Evolutionary conservation across 2,888 invertebrate genomes (phyloP).

Genomic region (Leptothorax acervorum): DNA sequence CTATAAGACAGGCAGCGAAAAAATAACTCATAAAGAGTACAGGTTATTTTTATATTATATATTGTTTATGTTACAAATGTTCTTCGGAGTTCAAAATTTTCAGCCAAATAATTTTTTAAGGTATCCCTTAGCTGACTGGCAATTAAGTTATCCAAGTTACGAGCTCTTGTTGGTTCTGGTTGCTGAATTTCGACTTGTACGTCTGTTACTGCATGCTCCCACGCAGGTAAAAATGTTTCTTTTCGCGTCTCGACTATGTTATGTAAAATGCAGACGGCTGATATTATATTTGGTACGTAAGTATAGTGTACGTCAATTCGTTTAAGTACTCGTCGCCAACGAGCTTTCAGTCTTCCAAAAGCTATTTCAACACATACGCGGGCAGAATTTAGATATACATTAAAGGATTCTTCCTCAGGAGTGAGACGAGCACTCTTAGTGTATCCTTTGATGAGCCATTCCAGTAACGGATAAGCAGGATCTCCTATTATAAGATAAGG

Average conservation of each 20-base stretch:
- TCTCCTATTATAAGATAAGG: too few relatives aligned
- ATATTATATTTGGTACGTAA: constrained; percentile 20
- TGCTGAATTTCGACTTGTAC: not conserved
- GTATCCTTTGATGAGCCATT: too few relatives aligned
- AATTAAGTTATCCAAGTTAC: not conserved
- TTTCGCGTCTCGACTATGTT: constrained; percentile 1
- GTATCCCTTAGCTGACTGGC: not conserved
- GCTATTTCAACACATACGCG: constrained; percentile 72
- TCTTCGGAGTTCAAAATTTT: constrained; percentile 3
- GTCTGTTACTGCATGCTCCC: not conserved
- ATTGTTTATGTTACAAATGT: not conserved
- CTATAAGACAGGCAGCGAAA: too few relatives aligned
- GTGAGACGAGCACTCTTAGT: too few relatives aligned
- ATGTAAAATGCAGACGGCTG: not conserved
- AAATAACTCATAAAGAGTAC: too few relatives aligned
- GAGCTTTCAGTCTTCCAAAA: constrained; percentile 75
- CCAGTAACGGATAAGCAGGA: too few relatives aligned
- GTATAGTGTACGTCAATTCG: constrained; percentile 28
- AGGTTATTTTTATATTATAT: too few relatives aligned
- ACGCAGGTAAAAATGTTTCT: not conserved
- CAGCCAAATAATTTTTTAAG: not conserved
- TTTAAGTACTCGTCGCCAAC: constrained; percentile 68
- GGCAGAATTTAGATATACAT: constrained; percentile 65
- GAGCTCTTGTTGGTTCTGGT: constrained; percentile 6
- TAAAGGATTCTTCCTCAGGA: constrained; percentile 70